Evolutionary conservation across 2,888 invertebrate species (phyloP).

Genomic region (Trichopoda pennipes): DNA sequence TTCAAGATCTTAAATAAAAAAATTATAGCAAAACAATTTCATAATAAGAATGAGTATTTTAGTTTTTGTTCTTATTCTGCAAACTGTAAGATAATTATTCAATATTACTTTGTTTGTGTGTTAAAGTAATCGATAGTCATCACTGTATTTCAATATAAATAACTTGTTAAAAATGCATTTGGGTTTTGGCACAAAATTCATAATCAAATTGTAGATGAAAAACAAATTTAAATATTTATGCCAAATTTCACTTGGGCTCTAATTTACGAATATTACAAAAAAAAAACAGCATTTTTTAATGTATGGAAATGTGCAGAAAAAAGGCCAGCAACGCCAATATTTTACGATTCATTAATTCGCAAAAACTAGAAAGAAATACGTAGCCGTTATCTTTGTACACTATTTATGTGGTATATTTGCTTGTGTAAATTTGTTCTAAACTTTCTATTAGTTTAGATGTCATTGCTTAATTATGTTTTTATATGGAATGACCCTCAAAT

Average conservation of each 20-base stretch:
- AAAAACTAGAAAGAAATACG: too few relatives aligned
- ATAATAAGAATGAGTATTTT: background rate
- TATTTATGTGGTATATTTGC: too few relatives aligned
- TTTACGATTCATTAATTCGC: too few relatives aligned
- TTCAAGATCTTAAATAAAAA: too few relatives aligned
- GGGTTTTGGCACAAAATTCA: conserved; percentile 25
- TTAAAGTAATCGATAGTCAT: conserved; percentile 46
- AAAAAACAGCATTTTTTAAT: too few relatives aligned
- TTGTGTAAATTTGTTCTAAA: too few relatives aligned
- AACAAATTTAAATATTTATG: conserved; percentile 32
- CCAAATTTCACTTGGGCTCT: conserved; percentile 38
- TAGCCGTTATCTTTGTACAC: too few relatives aligned
- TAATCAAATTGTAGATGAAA: conserved; percentile 31
- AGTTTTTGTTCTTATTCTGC: background rate
- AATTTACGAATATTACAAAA: background rate
- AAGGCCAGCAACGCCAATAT: too few relatives aligned
- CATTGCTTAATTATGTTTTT: too few relatives aligned
- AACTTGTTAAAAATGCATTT: conserved; percentile 18
- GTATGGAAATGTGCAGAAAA: too few relatives aligned
- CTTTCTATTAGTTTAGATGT: too few relatives aligned
- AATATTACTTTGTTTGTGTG: conserved; percentile 12
- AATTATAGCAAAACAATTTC: background rate
- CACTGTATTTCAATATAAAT: conserved; percentile 26
- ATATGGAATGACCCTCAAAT: too few relatives aligned
- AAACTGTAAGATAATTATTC: conserved; percentile 18